These are phyloP conservation scores for Chaetophractus vellerosus DNA, from an alignment of 2,797 vertebrate species.

Conservation along the genomic window DNA sequence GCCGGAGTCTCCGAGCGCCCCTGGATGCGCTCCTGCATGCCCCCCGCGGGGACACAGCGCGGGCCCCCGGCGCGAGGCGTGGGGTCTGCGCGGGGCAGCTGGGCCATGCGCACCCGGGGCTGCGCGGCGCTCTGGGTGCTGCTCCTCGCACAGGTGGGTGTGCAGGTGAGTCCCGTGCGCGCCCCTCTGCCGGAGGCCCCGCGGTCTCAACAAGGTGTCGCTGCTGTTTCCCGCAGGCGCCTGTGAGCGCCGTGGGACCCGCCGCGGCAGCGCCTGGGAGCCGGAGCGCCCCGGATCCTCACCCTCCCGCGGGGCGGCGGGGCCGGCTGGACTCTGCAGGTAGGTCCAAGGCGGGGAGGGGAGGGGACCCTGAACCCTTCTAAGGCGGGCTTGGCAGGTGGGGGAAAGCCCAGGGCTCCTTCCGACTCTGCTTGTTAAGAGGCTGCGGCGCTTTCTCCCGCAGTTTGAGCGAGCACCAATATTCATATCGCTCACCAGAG, in stretches of 20 bases:
- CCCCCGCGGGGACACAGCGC: neutral
- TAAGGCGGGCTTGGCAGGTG: rapidly evolving
- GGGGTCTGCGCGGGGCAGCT: neutral
- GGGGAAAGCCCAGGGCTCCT: rapidly evolving
- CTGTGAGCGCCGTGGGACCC: slow-evolving; percentile 74
- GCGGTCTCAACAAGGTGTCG: neutral
- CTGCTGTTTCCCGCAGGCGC: slow-evolving; percentile 71
- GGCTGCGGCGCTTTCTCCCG: neutral
- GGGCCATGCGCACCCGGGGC: neutral
- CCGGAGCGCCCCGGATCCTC: neutral
- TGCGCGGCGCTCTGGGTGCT: slow-evolving; percentile 54
- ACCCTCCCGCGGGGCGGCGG: neutral
- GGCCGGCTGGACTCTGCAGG: slow-evolving; percentile 70
- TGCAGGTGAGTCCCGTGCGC: slow-evolving; percentile 50
- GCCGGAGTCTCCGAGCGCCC: neutral
- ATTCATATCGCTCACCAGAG: rapidly evolving
- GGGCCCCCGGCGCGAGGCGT: neutral
- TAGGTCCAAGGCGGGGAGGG: slow-evolving; percentile 72
- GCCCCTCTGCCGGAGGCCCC: no score
- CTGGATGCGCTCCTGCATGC: neutral
- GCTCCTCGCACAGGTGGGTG: slow-evolving; percentile 67
- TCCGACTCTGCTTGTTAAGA: neutral
- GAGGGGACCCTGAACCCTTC: no score
- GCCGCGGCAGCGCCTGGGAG: neutral
- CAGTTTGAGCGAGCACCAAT: neutral